phyloP scores from a whole-genome alignment of 2,797 vertebrate genomes.

The Lepus townsendii region DNA sequence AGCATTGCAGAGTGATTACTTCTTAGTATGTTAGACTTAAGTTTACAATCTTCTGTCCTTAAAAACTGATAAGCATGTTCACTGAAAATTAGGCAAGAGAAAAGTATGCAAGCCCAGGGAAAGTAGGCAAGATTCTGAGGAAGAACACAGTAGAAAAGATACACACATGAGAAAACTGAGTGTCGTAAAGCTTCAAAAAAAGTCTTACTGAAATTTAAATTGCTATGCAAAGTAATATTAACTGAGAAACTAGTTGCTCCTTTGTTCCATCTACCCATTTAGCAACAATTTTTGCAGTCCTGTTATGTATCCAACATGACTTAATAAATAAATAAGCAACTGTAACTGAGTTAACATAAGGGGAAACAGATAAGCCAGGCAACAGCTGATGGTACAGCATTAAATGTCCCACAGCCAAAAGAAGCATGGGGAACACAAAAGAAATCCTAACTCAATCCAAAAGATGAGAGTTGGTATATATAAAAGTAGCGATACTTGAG shows the following conservation, averaged over 20 bases:
- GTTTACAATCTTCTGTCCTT: not conserved
- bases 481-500: not conserved
- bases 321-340: slow-evolving; percentile 19
- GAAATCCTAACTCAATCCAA: not conserved
- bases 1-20: not conserved
- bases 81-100: not conserved
- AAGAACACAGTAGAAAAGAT: not conserved
- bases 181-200: not conserved
- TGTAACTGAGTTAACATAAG: not conserved
- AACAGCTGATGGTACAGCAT: not conserved
- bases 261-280: not conserved
- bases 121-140: not conserved
- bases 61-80: not conserved
- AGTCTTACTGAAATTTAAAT: not conserved
- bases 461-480: not conserved
- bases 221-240: not conserved
- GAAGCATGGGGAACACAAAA: not conserved
- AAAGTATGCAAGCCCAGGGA: not conserved
- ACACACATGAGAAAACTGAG: not conserved
- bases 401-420: not conserved
- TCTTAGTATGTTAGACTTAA: slow-evolving; percentile 1
- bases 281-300: not conserved
- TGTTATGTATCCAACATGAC: not conserved
- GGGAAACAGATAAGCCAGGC: not conserved
- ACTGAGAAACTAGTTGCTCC: not conserved